Evolutionary conservation across 2,888 invertebrate species (phyloP), one percentile per base, ranked within the genome.

Genomic region (Erebia aethiops): DNA sequence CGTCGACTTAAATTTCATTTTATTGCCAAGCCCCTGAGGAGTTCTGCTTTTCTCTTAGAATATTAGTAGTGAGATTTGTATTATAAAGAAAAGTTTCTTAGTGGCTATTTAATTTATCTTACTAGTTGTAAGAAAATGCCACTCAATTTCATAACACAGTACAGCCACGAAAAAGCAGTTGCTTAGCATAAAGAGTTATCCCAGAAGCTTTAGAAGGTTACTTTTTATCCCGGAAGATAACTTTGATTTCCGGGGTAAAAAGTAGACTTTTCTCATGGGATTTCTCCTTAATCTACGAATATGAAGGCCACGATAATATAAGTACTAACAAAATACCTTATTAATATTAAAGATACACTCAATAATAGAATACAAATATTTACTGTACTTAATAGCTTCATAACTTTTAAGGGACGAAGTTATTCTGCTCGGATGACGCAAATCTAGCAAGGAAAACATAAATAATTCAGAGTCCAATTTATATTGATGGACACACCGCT

Each of bases 401-500:
- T 57, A 26, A 26, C 57, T 57, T 57, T 35, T 57, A 26, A 18
- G 26, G 21, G 35, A 57, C 21, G 14, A 64, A 64, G 13, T 63
- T 63, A 13, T 62, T 18, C 57, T 64, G 63, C 56, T 57, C 18
- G 14, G 58, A 64, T 69, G 58, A 64, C 69, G 58, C 21, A 64
- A 69, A 69, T 58, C 49, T 69, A 51, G 49, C 49, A 26, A 21
- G 21, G 13, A 67, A 54, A 66, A 46, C 16, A 56, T 70, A 66
- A 70, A 66, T 67, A 67, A 67, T 71, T 63, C 67, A 69, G 46
- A 70, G 18, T 62, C 51, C n/a, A 56, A 71, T 57, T 71, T 71
- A 57, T 63, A 71, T 71, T 63, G 54, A 63, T 51, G 63, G 57
- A 57, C 57, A 21, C 58, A n/a, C 13, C 57, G 9, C 35, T 58